Evolutionary conservation across 2,797 vertebrate species (phyloP).

Genomic region (Spondyliosoma cantharus): DNA sequence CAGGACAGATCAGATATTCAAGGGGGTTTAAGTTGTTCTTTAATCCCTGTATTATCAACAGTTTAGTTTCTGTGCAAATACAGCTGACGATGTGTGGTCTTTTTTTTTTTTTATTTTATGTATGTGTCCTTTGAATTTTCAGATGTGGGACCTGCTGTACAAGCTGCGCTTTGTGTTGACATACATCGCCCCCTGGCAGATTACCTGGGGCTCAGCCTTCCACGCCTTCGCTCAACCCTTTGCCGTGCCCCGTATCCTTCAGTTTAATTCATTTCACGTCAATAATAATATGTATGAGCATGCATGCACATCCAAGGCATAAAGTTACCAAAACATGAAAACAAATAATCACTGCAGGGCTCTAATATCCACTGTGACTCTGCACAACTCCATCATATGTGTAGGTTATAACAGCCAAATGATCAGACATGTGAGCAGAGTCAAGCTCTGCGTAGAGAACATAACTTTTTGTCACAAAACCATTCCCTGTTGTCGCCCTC

Average conservation of each 20-base stretch:
- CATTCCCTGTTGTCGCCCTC: too few species aligned
- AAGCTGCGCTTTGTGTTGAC: constrained; percentile 97
- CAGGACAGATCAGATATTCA: neutral
- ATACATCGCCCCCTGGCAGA: constrained; percentile 99
- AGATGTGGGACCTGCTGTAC: constrained; percentile 98
- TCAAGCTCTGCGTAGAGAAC: too few species aligned
- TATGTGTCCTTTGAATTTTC: constrained; percentile 42
- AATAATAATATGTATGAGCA: neutral
- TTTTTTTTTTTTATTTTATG: neutral
- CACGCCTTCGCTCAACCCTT: constrained; percentile 99
- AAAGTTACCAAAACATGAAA: too few species aligned
- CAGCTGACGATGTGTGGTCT: neutral
- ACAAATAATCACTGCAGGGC: too few species aligned
- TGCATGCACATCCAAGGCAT: too few species aligned
- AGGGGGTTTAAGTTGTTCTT: neutral
- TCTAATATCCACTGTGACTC: too few species aligned
- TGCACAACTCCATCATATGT: too few species aligned
- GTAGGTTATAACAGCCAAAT: too few species aligned
- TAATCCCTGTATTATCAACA: neutral
- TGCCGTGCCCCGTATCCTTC: constrained; percentile 99
- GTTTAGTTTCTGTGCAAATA: neutral
- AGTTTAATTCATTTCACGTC: neutral
- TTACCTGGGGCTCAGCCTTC: constrained; percentile 99
- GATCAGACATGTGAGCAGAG: too few species aligned
- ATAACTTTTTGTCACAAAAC: too few species aligned